Evolutionary conservation across 2,797 vertebrate genomes (phyloP), one percentile per base, ranked within the genome.

Genomic region (Tragelaphus eurycerus): DNA sequence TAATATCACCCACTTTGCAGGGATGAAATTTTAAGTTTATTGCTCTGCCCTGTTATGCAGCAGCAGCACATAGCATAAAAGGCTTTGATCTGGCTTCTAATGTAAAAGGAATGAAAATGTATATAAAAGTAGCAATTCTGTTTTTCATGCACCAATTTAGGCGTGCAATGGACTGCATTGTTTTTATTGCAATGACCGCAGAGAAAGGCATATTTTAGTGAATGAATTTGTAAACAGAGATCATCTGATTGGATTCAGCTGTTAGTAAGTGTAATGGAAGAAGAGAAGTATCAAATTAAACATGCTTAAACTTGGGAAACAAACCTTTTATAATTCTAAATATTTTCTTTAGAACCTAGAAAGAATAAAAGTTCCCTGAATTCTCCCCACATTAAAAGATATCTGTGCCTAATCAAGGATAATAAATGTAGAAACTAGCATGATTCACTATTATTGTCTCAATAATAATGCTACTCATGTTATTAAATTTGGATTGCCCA

Each of bases 11-110:
- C 92, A 86, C 7, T 81, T 93, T 96, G 90, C 52, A 96, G 83
- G 74, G 85, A 94, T 95, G 59, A 86, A 95, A 84, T 96, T 92
- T 97, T 95, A 67, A 83, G 74, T 95, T 96, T 96, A 97, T 52
- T 95, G 74, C 50, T 95, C 31, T 85, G 38, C 81, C 78, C 81
- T 92, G 64, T 64, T n/a, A 79, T 27, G 4, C 29, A 59, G 38
- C 11, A 52, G 8, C 81, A 87, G 84, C 52, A 85, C 25, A 86
- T 48, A 71, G 50, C 17, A 50, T 86, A 62, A 74, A 92, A 88
- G 13, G 17, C 43, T 97, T 96, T 96, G 91, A 91, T 90, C 25
- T 89, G n/a, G 78, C 17, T 92, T 67, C 46, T 95, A 78, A 95
- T 25, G n/a, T 54, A 79, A 79, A 97, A 64, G 9, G 34, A 43